Percentiles rank a stretch among this genome's conserved stretches.
These are phyloP conservation scores for Dicyrtoma fusca DNA, from an alignment of 2,888 invertebrate genomes.

Conservation along the genomic window DNA sequence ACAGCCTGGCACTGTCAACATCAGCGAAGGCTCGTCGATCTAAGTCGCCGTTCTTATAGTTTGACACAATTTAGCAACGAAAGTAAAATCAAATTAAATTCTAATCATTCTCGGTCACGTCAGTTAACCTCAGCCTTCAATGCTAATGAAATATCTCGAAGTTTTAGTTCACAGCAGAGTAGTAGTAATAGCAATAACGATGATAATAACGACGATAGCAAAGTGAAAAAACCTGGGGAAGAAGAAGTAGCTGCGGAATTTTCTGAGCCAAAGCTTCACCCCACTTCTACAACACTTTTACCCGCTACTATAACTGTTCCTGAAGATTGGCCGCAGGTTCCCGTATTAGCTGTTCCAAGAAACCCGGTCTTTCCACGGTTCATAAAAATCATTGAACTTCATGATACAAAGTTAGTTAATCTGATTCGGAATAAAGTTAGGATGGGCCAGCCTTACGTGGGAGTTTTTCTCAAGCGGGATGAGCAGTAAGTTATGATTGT, in stretches of 20 bases:
- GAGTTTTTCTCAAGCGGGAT: conserved; percentile 91
- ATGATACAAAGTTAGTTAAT: conserved; percentile 84
- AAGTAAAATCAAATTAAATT: background rate
- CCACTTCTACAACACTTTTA: conserved; percentile 59
- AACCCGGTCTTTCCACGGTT: conserved; percentile 98
- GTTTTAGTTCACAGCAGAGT: conserved; percentile 3
- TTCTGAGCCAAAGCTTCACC: background rate
- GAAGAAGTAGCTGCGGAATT: background rate
- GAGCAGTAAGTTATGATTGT: conserved; percentile 77
- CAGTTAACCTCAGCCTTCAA: background rate
- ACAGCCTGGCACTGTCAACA: background rate
- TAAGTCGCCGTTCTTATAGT: background rate
- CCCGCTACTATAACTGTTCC: conserved; percentile 92
- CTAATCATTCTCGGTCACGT: background rate
- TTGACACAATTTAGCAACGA: background rate
- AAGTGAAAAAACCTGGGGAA: background rate
- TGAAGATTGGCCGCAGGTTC: conserved; percentile 94
- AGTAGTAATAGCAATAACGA: conserved; percentile 3
- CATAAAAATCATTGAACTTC: conserved; percentile 93
- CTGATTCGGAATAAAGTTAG: conserved; percentile 90
- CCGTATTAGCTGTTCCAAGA: conserved; percentile 81
- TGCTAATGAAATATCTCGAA: background rate
- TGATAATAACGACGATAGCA: conserved; percentile 8
- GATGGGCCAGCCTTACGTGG: conserved; percentile 95
- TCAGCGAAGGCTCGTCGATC: background rate